Conservation (phyloP, 2,797 vertebrate genomes). For the Tenualosa ilisha region DNA sequence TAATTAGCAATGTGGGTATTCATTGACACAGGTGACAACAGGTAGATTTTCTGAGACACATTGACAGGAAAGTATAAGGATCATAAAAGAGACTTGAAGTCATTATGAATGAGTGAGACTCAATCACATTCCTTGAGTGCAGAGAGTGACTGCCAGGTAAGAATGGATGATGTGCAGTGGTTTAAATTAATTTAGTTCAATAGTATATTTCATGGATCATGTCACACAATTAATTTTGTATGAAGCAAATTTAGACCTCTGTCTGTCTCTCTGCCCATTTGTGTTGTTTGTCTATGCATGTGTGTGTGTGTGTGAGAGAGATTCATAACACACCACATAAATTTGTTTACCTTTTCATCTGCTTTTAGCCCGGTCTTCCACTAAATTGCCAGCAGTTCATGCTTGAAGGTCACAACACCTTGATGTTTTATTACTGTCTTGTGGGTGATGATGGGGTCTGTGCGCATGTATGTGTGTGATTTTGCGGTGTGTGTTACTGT, state of each 20-base stretch:
- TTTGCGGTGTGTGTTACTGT: background rate
- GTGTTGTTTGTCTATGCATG: too few relatives aligned
- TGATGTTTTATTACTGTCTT: background rate
- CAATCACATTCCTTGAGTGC: background rate
- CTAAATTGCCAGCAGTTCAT: background rate
- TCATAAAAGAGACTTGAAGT: background rate
- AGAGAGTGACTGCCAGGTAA: background rate
- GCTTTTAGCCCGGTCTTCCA: background rate
- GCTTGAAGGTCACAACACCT: slow-evolving; percentile 8
- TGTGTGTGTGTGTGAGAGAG: too few relatives aligned
- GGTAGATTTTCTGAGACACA: background rate
- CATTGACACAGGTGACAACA: background rate
- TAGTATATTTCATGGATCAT: too few relatives aligned
- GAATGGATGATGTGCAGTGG: too few relatives aligned
- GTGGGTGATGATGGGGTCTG: background rate
- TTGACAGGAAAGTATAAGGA: background rate
- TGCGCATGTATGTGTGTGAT: background rate
- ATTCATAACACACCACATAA: background rate
- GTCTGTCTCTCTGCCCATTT: too few relatives aligned
- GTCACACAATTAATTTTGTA: too few relatives aligned
- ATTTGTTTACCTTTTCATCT: background rate
- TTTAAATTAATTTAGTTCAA: too few relatives aligned
- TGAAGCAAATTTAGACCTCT: too few relatives aligned
- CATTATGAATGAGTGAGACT: background rate
- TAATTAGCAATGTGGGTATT: background rate